These are phyloP conservation scores for Andricus curvator DNA, from an alignment of 2,888 invertebrate genomes.

Conservation along the genomic window DNA sequence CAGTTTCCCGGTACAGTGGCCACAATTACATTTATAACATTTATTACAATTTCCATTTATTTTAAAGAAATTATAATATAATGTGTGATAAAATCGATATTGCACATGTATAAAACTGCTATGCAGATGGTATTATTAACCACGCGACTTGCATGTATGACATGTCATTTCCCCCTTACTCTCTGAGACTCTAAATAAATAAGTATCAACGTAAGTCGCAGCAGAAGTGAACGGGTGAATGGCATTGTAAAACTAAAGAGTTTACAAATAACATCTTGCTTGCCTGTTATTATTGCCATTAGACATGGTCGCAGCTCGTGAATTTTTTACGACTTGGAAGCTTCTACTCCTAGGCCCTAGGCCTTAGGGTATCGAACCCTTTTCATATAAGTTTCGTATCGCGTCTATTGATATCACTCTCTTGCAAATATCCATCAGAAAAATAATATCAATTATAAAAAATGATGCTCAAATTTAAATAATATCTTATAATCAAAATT, in stretches of 20 bases:
- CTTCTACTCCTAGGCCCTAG: conserved; percentile 1
- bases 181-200: conserved; percentile 23
- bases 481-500: no score
- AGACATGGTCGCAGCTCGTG: background rate
- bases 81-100: background rate
- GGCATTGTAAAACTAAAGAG: conserved; percentile 17
- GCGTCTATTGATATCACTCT: background rate
- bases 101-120: background rate
- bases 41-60: background rate
- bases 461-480: background rate
- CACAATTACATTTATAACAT: no score
- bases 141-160: background rate
- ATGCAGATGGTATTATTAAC: background rate
- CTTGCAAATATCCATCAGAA: background rate
- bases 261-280: conserved; percentile 16
- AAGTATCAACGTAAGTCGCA: conserved; percentile 25
- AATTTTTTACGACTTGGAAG: conserved; percentile 25
- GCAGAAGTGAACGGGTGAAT: conserved; percentile 32
- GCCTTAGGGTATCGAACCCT: conserved; percentile 22
- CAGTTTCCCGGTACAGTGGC: no score
- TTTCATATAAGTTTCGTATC: background rate
- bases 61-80: background rate
- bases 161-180: background rate
- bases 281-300: conserved; percentile 21
- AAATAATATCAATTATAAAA: background rate